phyloP scores from a whole-genome alignment of 2,797 vertebrate species.

The Premnoplex brunnescens region DNA sequence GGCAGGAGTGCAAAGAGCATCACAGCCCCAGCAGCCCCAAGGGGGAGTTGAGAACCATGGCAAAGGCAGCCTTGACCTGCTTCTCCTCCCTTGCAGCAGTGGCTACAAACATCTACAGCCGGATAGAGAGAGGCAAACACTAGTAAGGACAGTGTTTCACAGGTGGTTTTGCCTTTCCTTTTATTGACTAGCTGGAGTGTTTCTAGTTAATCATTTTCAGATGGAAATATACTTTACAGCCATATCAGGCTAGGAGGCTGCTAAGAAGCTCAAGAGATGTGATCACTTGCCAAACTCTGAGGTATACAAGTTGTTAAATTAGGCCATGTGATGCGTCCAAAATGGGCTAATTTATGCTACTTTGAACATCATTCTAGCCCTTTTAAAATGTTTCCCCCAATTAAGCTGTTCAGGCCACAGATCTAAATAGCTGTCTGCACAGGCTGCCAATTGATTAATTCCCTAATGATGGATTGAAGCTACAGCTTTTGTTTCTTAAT shows the following conservation, averaged over 20 bases:
- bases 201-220: constrained; percentile 48
- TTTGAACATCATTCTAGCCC: constrained; percentile 75
- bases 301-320: constrained; percentile 75
- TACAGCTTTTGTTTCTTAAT: constrained; percentile 80
- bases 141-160: not conserved
- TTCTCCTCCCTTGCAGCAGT: not conserved
- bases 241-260: constrained; percentile 25
- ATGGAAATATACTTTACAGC: constrained; percentile 52
- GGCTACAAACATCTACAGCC: not conserved
- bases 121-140: not conserved
- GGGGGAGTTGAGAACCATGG: accelerated
- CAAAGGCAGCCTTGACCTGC: not conserved
- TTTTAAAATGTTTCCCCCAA: constrained; percentile 77
- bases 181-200: not conserved
- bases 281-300: constrained; percentile 73
- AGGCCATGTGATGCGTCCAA: constrained; percentile 73
- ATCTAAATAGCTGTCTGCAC: constrained; percentile 78
- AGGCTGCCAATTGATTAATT: constrained; percentile 82
- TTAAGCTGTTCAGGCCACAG: constrained; percentile 77
- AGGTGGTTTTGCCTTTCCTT: not conserved
- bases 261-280: constrained; percentile 64
- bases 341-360: constrained; percentile 76
- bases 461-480: constrained; percentile 82
- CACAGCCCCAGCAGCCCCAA: not conserved
- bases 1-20: not conserved